A percentile compares a stretch with the other conserved stretches of the same genome.
These are phyloP conservation scores for Poecilia picta DNA, from an alignment of 2,797 vertebrate genomes.

Conservation along the genomic window DNA sequence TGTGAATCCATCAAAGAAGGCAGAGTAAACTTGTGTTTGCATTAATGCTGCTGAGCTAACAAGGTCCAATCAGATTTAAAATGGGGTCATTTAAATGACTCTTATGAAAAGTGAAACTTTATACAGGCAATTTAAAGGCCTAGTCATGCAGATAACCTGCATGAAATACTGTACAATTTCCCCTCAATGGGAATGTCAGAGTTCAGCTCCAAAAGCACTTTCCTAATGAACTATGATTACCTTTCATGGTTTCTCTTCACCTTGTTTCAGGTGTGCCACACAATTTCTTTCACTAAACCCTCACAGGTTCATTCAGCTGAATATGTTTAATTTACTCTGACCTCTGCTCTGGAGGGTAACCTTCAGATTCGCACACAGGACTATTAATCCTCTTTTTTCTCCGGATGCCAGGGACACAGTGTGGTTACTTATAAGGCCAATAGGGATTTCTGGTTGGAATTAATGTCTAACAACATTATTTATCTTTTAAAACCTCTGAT, in stretches of 20 bases:
- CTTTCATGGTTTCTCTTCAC: slow-evolving; percentile 49
- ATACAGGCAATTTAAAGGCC: slow-evolving; percentile 45
- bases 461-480: slow-evolving; percentile 15
- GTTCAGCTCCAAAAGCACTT: slow-evolving; percentile 60
- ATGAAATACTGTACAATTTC: slow-evolving; percentile 61
- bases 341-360: slow-evolving; percentile 44
- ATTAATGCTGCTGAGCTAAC: slow-evolving; percentile 30
- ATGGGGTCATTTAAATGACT: slow-evolving; percentile 3
- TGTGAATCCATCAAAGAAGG: slow-evolving; percentile 25
- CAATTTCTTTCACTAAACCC: slow-evolving; percentile 45
- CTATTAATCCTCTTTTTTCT: slow-evolving; percentile 48
- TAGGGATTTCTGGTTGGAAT: slow-evolving; percentile 22
- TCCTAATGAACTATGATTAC: slow-evolving; percentile 70
- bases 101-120: slow-evolving; percentile 10
- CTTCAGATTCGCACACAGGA: slow-evolving; percentile 47
- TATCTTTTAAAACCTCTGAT: slow-evolving; percentile 9
- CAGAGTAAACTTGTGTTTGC: slow-evolving; percentile 36
- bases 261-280: slow-evolving; percentile 51
- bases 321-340: slow-evolving; percentile 57
- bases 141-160: slow-evolving; percentile 40
- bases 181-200: slow-evolving; percentile 42
- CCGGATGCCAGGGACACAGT: slow-evolving; percentile 5
- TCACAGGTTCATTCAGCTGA: slow-evolving; percentile 39
- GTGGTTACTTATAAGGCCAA: slow-evolving; percentile 15
- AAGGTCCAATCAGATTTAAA: slow-evolving; percentile 11